These are phyloP conservation scores for Meliscaeva auricollis DNA, from an alignment of 2,888 invertebrate species.

Conservation along the genomic window DNA sequence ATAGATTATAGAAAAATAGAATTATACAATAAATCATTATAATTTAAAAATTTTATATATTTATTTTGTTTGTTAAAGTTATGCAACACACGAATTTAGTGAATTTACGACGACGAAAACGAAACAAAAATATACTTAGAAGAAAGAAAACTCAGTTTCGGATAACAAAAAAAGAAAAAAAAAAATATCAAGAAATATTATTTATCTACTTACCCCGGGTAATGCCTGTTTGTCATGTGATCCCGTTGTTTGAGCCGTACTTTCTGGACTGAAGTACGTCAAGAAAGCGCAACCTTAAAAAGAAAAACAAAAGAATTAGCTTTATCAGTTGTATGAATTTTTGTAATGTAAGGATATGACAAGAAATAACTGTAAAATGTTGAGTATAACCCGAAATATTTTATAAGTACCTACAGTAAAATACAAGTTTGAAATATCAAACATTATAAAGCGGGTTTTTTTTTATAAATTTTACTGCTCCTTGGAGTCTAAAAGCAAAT, in stretches of 20 bases:
- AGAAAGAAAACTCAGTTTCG: not conserved
- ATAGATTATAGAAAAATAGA: conserved; percentile 54
- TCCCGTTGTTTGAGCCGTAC: conserved; percentile 86
- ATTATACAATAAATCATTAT: conserved; percentile 48
- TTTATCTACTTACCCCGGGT: conserved; percentile 99
- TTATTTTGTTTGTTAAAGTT: conserved; percentile 17
- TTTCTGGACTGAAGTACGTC: conserved; percentile 98
- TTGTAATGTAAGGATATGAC: not conserved
- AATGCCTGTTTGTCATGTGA: conserved; percentile 99
- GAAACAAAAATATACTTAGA: conserved; percentile 22
- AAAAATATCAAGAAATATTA: no score
- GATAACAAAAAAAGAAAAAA: not conserved
- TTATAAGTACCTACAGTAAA: no score
- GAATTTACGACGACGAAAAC: conserved; percentile 64
- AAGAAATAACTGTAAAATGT: no score
- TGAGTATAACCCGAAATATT: no score
- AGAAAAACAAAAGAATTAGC: conserved; percentile 1
- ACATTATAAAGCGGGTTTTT: no score
- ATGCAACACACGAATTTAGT: conserved; percentile 70
- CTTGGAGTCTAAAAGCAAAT: no score
- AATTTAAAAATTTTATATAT: not conserved
- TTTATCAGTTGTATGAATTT: not conserved
- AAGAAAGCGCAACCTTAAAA: conserved; percentile 98
- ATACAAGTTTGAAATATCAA: no score
- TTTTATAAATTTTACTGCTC: no score